These are phyloP conservation scores for Patiria miniata DNA, from an alignment of 35 echinoderm and acorn worm genomes.

Conservation along the genomic window DNA sequence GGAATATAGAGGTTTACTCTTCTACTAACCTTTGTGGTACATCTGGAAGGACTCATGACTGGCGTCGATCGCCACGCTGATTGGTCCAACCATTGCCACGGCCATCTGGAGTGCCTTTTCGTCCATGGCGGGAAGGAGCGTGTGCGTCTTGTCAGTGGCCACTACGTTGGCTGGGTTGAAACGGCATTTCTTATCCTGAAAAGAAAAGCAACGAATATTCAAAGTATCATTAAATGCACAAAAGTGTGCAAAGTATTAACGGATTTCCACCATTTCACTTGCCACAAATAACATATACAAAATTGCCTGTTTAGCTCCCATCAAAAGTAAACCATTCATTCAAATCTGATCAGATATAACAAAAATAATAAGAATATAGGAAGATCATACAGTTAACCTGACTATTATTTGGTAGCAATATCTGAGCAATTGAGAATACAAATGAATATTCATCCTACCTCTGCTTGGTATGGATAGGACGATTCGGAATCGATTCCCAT, in stretches of 20 bases:
- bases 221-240: no score
- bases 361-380: no score
- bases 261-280: no score
- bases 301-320: no score
- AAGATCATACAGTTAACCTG: no score
- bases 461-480: conserved; percentile 68
- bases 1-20: background rate
- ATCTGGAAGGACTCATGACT: conserved; percentile 73
- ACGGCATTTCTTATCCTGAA: conserved; percentile 54
- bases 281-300: no score
- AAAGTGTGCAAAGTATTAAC: no score
- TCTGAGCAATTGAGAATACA: no score
- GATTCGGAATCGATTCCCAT: conserved; percentile 71
- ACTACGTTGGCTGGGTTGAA: conserved; percentile 42
- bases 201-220: background rate
- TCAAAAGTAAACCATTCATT: no score
- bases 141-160: conserved; percentile 46
- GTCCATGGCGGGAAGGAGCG: conserved; percentile 44
- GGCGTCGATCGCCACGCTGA: conserved; percentile 86
- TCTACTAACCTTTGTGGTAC: conserved; percentile 50
- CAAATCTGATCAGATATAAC: no score
- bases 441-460: conserved; percentile 44
- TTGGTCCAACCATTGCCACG: conserved; percentile 83
- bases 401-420: no score
- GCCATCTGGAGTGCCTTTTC: conserved; percentile 77